Evolutionary conservation across 2,113 vertebrate genomes (phyloP), one percentile per base, ranked within the genome.

Genomic region (Rhinolophus ferrumequinum): DNA sequence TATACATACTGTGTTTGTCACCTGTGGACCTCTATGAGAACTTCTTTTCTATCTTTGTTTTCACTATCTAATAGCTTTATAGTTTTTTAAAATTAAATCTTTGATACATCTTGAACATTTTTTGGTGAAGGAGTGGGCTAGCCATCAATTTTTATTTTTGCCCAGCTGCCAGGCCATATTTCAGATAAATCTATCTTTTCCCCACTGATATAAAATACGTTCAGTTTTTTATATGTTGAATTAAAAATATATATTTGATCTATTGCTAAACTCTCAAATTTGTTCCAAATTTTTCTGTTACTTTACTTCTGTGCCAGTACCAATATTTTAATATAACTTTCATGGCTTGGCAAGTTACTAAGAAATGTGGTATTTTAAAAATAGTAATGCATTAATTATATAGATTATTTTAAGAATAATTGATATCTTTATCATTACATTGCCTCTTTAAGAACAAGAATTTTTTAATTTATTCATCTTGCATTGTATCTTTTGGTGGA

Each of bases 381-480:
- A 64, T 50, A 70, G 12, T 54, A 91, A 76, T 13, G 33, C 6
- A 77, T 88, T 93, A 69, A 76, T 76, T 38, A 0, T 38, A 75
- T 80, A 79, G 2, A 85, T 64, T 88, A 73, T 64, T 82, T 88
- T 72, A 80, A 90, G 19, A 64, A 58, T 41, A 88, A 73, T 11
- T 89, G 21, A 58, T 87, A 0, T 79, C 18, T 89, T 66, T 85
- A 24, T 12, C 77, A 81, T 82, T 88, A 70, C n/a, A 82, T 92
- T 87, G 30, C 3, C 15, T 79, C 24, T 89, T 4, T 8, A 91
- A 72, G 52, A 90, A 66, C 2, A 89, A 3, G 6, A 64, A 30
- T 60, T 11, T 81, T 75, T 90, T 81, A 60, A 82, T 86, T 64
- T 77, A 77, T 94, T 88, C 15, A 86, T 81, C 52, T 94, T 88